Evolutionary conservation across 2,888 invertebrate genomes (phyloP), one percentile per base, ranked within the genome.

Genomic region (Ornithoptera alexandrae): DNA sequence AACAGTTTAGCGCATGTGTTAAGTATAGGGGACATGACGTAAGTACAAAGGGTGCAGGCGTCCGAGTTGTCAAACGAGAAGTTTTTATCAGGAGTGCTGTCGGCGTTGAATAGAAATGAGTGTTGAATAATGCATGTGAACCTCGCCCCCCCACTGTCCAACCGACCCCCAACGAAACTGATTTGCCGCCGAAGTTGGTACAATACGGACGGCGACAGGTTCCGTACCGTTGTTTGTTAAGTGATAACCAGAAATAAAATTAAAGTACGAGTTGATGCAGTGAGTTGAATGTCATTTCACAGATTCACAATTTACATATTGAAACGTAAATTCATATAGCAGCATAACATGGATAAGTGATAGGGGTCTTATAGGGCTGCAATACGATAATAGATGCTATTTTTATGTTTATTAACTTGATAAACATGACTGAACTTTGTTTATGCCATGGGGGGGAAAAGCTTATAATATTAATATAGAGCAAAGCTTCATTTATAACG

Each of bases 101-200:
- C 88, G 86, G 76, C 88, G 89, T 89, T 88, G 92, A 90, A 92
- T 92, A 90, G 90, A 87, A 92, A 92, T 91, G 90, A 90, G 89
- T 78, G 81, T 85, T 92, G 92, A 91, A 92, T 92, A 90, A 92
- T 92, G 90, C 90, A 92, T 90, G 83, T 78, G 79, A 78, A 77
- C 79, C 77, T 76, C 74, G 53, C 53, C 76, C 75, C 75, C 75
- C 78, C 78, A 73, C 76, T 42, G 59, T 59, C 65, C 67, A 59
- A 77, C 75, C 76, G 68, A 71, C 70, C 74, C 74, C 69, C 73
- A 71, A 73, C 77, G 77, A 73, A 81, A 87, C 88, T 87, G 85
- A 88, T 88, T 87, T 88, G 88, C 85, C 85, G 83, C 81, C 81
- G 76, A 79, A 74, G 80, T 73, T 72, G 73, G 71, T 73, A 68